Evolutionary conservation across 2,113 vertebrate genomes (phyloP).

Genomic region (Copsychus sechellarum): DNA sequence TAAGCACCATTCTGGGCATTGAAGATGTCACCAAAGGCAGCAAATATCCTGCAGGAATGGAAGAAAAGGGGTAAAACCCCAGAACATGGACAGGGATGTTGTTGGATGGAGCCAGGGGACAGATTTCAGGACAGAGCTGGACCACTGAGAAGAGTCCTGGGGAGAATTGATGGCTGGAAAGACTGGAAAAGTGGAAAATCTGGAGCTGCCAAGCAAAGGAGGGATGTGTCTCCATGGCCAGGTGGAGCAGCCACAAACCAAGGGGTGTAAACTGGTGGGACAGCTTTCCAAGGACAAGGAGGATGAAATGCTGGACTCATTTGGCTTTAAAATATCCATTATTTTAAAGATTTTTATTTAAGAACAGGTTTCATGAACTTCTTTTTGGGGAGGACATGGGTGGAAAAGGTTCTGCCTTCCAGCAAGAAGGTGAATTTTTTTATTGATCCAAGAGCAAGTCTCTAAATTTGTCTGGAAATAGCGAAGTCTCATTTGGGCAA

Average conservation of each 20-base stretch:
- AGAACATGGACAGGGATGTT: accelerated
- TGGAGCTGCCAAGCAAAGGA: neutral
- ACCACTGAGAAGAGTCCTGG: neutral
- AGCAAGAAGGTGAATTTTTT: neutral
- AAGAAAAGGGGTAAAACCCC: neutral
- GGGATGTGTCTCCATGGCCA: neutral
- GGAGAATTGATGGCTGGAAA: neutral
- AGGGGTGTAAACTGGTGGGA: neutral
- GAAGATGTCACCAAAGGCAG: neutral
- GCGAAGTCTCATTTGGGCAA: neutral
- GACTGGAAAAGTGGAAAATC: neutral
- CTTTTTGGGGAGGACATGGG: neutral
- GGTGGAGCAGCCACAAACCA: neutral
- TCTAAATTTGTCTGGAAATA: neutral
- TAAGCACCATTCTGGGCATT: neutral
- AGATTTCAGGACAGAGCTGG: neutral
- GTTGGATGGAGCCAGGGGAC: neutral
- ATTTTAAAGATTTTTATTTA: neutral
- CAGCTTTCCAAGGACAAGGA: neutral
- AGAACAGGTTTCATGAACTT: neutral
- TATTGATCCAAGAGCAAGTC: neutral
- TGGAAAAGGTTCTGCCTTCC: neutral
- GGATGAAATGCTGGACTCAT: neutral
- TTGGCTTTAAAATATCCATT: neutral
- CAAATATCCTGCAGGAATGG: neutral